Evolutionary conservation across 2,113 vertebrate species (phyloP).

Genomic region (Peromyscus polionotus): DNA sequence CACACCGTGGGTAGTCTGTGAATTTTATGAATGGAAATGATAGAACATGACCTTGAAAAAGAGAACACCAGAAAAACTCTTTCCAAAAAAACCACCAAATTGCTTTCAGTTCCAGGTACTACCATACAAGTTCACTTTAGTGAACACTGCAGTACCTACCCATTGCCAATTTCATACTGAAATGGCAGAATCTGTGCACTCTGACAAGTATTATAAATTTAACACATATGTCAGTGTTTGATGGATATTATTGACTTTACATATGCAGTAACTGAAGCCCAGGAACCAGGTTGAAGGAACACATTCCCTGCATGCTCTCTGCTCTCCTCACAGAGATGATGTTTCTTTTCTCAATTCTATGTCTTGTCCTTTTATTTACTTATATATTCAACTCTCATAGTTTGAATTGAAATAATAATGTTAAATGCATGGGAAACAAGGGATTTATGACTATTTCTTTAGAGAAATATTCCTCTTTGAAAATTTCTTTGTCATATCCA

Average conservation of each 20-base stretch:
- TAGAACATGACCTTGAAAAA: conserved; percentile 18
- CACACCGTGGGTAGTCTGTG: not conserved
- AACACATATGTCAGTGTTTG: not conserved
- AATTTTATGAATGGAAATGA: not conserved
- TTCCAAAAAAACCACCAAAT: not conserved
- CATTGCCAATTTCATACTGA: not conserved
- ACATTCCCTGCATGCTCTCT: not conserved
- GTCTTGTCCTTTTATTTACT: not conserved
- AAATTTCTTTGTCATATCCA: not conserved
- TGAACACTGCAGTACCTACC: not conserved
- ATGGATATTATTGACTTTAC: conserved; percentile 22
- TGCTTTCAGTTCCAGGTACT: not conserved
- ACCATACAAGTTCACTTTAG: not conserved
- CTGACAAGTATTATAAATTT: not conserved
- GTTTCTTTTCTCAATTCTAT: not conserved
- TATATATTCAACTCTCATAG: not conserved
- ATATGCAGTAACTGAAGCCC: not conserved
- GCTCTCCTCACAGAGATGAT: not conserved
- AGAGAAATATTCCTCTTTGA: not conserved
- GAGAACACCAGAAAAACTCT: not conserved
- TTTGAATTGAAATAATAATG: conserved; percentile 27
- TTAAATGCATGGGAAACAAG: conserved; percentile 22
- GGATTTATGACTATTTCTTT: conserved; percentile 42
- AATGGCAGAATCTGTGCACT: not conserved
- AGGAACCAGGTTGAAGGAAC: not conserved